A percentile compares a stretch with the other conserved stretches of the same genome.
Evolutionary conservation across 2,797 vertebrate genomes (phyloP).

Genomic region (Urocyon cinereoargenteus): DNA sequence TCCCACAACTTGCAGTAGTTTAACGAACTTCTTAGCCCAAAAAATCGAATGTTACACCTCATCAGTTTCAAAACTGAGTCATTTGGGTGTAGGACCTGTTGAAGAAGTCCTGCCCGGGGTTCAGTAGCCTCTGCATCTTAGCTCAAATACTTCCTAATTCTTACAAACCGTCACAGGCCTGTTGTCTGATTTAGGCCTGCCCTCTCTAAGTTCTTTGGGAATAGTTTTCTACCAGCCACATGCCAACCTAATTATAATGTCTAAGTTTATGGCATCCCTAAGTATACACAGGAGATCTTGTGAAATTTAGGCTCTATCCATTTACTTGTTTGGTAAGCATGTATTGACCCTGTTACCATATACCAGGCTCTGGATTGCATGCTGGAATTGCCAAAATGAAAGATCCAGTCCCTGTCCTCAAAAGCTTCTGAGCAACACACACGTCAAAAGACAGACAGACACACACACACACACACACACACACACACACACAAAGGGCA

Average conservation of each 20-base stretch:
- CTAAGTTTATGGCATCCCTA: not conserved
- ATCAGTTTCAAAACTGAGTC: not conserved
- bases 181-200: not conserved
- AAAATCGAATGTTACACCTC: not conserved
- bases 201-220: conserved; percentile 7
- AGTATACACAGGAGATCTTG: not conserved
- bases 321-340: not conserved
- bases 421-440: not conserved
- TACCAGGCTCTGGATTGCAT: not conserved
- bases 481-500: not conserved
- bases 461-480: not conserved
- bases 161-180: not conserved
- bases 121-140: not conserved
- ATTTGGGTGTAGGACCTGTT: not conserved
- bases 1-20: not conserved
- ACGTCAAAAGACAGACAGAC: not conserved
- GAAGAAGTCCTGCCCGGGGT: not conserved
- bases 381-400: not conserved
- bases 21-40: not conserved
- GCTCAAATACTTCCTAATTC: not conserved
- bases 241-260: not conserved
- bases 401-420: not conserved
- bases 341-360: not conserved
- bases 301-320: not conserved
- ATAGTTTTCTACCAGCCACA: not conserved